phyloP scores from a whole-genome alignment of 2,888 invertebrate genomes.

The Neuroscelio doddi region DNA sequence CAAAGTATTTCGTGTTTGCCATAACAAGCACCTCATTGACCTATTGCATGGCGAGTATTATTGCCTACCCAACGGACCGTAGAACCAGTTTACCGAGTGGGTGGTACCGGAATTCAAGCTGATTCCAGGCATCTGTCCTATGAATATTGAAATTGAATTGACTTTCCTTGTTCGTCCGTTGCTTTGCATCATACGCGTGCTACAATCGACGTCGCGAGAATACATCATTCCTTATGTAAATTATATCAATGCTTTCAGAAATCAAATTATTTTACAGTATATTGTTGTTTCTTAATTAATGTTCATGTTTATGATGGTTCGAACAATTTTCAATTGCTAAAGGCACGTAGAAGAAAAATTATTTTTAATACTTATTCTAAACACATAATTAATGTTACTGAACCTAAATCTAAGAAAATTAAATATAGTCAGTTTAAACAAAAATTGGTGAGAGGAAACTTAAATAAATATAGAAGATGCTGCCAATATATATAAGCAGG shows the following conservation, averaged over 20 bases:
- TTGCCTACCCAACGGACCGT: conserved; percentile 56
- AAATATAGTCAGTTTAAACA: too few species aligned
- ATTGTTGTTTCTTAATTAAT: too few species aligned
- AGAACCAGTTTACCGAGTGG: conserved; percentile 63
- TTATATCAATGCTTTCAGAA: conserved; percentile 6
- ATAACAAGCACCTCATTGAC: conserved; percentile 70
- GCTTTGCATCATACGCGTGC: not conserved
- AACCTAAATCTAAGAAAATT: too few species aligned
- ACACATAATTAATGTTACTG: too few species aligned
- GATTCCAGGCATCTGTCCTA: conserved; percentile 31
- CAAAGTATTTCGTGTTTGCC: conserved; percentile 68
- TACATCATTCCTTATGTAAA: conserved; percentile 14
- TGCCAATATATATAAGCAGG: too few species aligned
- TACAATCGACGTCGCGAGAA: conserved; percentile 1
- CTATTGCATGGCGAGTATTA: conserved; percentile 64
- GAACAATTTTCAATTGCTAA: too few species aligned
- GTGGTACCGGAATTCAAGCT: conserved; percentile 58
- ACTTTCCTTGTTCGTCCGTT: conserved; percentile 39
- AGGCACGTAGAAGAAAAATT: too few species aligned
- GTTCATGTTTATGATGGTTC: too few species aligned
- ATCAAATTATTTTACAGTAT: too few species aligned
- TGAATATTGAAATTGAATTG: conserved; percentile 38
- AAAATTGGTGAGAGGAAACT: too few species aligned
- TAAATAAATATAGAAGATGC: too few species aligned
- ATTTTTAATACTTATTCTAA: too few species aligned